These are phyloP conservation scores for Cerastis rubricosa DNA, from an alignment of 2,888 invertebrate genomes.

Conservation along the genomic window DNA sequence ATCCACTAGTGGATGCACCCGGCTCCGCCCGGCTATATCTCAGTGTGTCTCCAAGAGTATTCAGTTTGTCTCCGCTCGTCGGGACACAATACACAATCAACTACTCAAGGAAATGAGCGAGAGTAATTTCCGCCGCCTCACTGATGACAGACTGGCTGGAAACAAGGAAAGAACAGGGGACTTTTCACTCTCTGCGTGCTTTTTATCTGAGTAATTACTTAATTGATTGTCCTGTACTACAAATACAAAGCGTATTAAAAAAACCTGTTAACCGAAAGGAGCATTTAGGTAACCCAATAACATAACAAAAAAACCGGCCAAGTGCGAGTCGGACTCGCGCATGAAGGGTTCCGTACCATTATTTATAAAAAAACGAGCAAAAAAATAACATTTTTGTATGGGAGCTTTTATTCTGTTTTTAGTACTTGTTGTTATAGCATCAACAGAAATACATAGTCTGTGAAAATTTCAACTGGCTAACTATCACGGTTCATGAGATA, in stretches of 20 bases:
- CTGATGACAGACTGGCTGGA: background rate
- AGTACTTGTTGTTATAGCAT: too few relatives aligned
- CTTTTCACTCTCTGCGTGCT: background rate
- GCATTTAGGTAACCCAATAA: too few relatives aligned
- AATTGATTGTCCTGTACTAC: background rate
- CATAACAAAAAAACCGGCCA: too few relatives aligned
- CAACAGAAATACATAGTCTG: too few relatives aligned
- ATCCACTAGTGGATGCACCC: background rate
- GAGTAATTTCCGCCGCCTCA: slow-evolving; percentile 25
- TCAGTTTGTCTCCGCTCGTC: background rate
- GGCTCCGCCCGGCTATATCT: background rate
- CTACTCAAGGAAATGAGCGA: slow-evolving; percentile 51
- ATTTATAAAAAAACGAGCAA: too few relatives aligned
- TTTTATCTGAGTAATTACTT: background rate
- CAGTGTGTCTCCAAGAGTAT: slow-evolving; percentile 8
- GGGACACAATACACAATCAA: slow-evolving; percentile 39
- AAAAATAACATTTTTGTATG: too few relatives aligned
- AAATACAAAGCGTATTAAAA: background rate
- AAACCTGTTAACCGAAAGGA: too few relatives aligned
- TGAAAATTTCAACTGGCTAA: too few relatives aligned
- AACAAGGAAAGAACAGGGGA: background rate
- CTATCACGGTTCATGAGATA: too few relatives aligned
- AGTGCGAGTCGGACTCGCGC: too few relatives aligned
- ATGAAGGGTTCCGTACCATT: too few relatives aligned
- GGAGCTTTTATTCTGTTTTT: too few relatives aligned